Evolutionary conservation across 2,113 vertebrate genomes (phyloP).

Genomic region (Caretta caretta): DNA sequence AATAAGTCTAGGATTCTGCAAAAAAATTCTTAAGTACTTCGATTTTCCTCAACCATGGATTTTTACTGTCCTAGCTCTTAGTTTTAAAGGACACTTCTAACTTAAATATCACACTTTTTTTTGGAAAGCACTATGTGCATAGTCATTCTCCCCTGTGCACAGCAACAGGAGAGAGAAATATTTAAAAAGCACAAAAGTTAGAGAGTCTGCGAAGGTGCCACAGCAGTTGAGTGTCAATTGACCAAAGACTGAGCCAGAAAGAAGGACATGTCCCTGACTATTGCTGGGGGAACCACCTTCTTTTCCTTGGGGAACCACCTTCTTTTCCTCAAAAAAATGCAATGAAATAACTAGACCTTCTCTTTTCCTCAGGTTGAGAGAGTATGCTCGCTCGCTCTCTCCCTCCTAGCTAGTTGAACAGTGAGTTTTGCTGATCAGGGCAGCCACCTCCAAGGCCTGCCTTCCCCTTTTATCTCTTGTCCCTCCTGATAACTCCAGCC

Average conservation of each 20-base stretch:
- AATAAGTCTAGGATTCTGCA: neutral
- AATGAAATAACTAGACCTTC: neutral
- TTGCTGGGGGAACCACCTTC: neutral
- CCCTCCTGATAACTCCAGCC: neutral
- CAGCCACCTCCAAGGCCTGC: neutral
- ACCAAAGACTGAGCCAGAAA: neutral
- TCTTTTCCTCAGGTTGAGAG: neutral
- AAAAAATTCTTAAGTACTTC: neutral
- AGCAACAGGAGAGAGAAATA: rapidly evolving
- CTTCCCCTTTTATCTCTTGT: slow-evolving; percentile 16
- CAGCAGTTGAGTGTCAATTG: neutral
- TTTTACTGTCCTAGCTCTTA: neutral
- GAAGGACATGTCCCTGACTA: neutral
- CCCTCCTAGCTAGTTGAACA: neutral
- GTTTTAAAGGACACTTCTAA: neutral
- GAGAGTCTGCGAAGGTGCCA: neutral
- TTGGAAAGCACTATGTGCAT: neutral
- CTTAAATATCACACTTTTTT: neutral
- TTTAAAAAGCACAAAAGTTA: neutral
- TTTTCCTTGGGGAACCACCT: neutral
- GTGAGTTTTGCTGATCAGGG: neutral
- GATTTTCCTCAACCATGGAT: neutral
- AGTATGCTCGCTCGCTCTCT: neutral
- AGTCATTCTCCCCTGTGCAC: rapidly evolving
- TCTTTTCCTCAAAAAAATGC: neutral